These are phyloP conservation scores for Doryteuthis pealeii DNA, from an alignment of 1,140 invertebrate genomes.

Conservation along the genomic window DNA sequence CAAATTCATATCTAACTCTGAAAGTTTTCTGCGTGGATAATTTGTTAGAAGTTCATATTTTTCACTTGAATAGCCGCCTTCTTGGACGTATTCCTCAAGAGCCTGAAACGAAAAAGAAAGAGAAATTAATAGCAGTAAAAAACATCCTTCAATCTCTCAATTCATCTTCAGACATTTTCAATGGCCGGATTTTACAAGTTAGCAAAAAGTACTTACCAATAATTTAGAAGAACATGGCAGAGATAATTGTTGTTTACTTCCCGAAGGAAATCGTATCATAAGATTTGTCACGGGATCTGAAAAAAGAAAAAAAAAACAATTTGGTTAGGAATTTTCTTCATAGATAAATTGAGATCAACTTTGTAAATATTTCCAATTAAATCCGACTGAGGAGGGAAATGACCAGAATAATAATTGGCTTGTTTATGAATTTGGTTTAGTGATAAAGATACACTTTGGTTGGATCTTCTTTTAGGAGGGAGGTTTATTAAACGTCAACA, in stretches of 20 bases:
- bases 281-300: conserved; percentile 55
- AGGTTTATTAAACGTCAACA: too few species aligned
- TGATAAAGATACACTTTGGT: too few species aligned
- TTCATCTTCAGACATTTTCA: neutral
- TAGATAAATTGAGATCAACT: too few species aligned
- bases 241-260: conserved; percentile 55
- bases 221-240: conserved; percentile 60
- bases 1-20: conserved; percentile 50
- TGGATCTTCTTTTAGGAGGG: too few species aligned
- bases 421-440: too few species aligned
- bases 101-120: conserved; percentile 49
- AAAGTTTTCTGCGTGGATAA: conserved; percentile 60
- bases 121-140: neutral
- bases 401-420: too few species aligned
- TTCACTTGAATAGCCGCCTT: conserved; percentile 57
- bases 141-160: neutral
- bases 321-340: too few species aligned
- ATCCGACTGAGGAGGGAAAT: too few species aligned
- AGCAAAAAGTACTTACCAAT: conserved; percentile 43
- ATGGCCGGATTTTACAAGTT: too few species aligned
- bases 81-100: conserved; percentile 54
- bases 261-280: conserved; percentile 61
- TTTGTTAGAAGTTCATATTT: conserved; percentile 63
- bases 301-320: conserved; percentile 16
- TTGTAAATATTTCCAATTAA: too few species aligned